Evolutionary conservation across 2,888 invertebrate genomes (phyloP).

Genomic region (Cephus runcator): DNA sequence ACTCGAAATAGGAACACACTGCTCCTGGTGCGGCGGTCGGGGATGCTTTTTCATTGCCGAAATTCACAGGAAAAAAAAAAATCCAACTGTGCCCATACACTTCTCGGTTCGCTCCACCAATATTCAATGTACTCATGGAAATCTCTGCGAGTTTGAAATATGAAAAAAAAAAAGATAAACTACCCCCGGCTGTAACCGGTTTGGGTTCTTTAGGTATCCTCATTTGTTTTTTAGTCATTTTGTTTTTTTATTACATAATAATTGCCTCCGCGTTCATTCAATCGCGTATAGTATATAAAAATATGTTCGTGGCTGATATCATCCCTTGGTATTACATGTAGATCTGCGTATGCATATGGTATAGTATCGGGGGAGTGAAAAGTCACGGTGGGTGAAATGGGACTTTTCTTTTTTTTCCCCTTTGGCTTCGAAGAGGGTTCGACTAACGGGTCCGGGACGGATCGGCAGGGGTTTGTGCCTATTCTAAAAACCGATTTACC

Average conservation of each 20-base stretch:
- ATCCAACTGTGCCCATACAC: background rate
- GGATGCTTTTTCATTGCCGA: constrained; percentile 6
- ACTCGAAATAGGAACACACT: constrained; percentile 48
- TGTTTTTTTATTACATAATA: background rate
- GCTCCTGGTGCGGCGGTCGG: background rate
- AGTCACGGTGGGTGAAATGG: background rate
- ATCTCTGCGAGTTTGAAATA: no score
- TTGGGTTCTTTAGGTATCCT: background rate
- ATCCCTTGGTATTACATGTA: background rate
- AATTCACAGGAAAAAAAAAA: constrained; percentile 8
- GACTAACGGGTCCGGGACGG: background rate
- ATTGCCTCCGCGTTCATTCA: background rate
- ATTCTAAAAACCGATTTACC: constrained; percentile 20
- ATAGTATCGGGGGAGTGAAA: background rate
- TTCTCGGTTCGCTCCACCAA: background rate
- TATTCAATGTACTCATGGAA: background rate
- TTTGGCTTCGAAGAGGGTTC: background rate
- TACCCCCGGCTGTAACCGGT: background rate
- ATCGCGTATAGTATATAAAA: background rate
- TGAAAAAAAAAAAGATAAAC: background rate
- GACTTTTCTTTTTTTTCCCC: background rate
- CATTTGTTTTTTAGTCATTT: background rate
- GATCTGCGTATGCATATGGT: background rate
- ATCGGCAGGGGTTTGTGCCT: background rate
- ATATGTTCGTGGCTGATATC: background rate